Evolutionary conservation across 2,888 invertebrate species (phyloP).

Genomic region (Gibbula magus): DNA sequence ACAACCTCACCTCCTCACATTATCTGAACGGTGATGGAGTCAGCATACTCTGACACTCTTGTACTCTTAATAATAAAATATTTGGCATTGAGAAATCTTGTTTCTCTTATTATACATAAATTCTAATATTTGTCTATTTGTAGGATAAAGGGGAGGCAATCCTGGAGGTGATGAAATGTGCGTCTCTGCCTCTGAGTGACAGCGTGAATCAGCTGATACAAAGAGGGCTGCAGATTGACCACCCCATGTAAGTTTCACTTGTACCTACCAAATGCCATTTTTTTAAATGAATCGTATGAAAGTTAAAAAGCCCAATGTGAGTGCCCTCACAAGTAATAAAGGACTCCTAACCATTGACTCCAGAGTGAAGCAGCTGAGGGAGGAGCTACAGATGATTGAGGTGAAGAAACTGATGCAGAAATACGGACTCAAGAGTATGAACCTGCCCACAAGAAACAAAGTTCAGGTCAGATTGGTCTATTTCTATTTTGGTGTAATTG

Average conservation of each 20-base stretch:
- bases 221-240: constrained; percentile 56
- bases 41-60: no score
- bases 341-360: no score
- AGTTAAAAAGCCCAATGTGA: no score
- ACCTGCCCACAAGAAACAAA: constrained; percentile 47
- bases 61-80: no score
- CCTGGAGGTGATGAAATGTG: constrained; percentile 63
- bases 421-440: constrained; percentile 58
- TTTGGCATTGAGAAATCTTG: no score
- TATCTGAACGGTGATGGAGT: no score
- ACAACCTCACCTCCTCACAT: no score
- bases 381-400: constrained; percentile 57
- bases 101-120: no score
- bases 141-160: constrained; percentile 67
- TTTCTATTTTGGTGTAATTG: no score
- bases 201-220: constrained; percentile 63
- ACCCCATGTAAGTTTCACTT: constrained; percentile 52
- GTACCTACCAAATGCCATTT: not conserved
- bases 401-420: constrained; percentile 62
- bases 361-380: constrained; percentile 56
- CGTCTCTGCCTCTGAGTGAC: constrained; percentile 65
- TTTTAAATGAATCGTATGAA: no score
- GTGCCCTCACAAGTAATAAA: no score
- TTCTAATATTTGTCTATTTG: not conserved
- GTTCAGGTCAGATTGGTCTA: constrained; percentile 47